These are phyloP conservation scores for Enteromius fasciolatus DNA, from an alignment of 2,797 vertebrate genomes.

Conservation along the genomic window DNA sequence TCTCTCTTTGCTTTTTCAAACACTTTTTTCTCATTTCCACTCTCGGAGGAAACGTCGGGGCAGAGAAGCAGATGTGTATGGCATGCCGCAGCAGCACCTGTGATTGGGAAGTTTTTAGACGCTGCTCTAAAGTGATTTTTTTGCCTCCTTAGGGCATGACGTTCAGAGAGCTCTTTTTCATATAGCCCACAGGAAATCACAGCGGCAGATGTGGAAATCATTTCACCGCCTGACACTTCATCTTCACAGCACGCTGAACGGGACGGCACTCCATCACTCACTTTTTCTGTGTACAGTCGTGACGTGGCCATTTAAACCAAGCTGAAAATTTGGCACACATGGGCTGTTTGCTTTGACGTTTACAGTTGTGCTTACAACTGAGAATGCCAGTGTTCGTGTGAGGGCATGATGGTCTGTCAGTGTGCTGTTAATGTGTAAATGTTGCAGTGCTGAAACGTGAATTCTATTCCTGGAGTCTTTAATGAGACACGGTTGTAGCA, in stretches of 20 bases:
- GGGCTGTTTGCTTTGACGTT: conserved; percentile 8
- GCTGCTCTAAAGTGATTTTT: conserved; percentile 36
- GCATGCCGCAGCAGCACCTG: conserved; percentile 10
- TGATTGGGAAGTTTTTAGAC: conserved; percentile 33
- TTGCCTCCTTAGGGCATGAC: conserved; percentile 24
- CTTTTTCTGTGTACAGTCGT: conserved; percentile 3
- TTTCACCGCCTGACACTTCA: conserved; percentile 42
- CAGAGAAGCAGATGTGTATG: conserved; percentile 32
- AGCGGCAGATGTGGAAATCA: conserved; percentile 44
- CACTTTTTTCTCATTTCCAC: conserved; percentile 14
- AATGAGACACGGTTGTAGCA: background rate
- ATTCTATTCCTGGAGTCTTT: conserved; percentile 17
- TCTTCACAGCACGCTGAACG: conserved; percentile 28
- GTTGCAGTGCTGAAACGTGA: background rate
- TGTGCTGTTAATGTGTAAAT: background rate
- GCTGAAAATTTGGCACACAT: conserved; percentile 20
- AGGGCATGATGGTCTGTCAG: conserved; percentile 5
- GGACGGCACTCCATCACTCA: conserved; percentile 44
- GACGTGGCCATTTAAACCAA: conserved; percentile 22
- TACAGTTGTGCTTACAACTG: conserved; percentile 18
- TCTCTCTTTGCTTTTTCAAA: background rate
- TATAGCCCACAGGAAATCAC: conserved; percentile 43
- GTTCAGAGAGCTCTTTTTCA: conserved; percentile 29
- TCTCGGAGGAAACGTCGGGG: background rate
- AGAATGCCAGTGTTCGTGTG: conserved; percentile 17